These are phyloP conservation scores for Teinopalpus imperialis DNA, from an alignment of 2,888 invertebrate genomes.

Conservation along the genomic window DNA sequence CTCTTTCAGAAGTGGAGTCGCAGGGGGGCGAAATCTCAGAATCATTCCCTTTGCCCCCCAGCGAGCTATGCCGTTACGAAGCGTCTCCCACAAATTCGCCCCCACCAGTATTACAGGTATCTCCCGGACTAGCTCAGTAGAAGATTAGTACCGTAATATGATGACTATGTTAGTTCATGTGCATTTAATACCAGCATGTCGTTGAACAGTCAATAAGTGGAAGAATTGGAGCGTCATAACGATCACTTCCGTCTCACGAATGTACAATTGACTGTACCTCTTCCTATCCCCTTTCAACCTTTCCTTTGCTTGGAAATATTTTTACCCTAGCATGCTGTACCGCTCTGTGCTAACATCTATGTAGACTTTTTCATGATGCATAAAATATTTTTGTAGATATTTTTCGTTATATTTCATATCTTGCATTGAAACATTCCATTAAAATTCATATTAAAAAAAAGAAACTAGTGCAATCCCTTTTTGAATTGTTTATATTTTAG, in stretches of 20 bases:
- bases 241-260: conserved; percentile 29
- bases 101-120: conserved; percentile 59
- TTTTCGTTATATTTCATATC: conserved; percentile 5
- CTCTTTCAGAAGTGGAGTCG: conserved; percentile 34
- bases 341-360: conserved; percentile 60
- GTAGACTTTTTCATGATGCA: conserved; percentile 7
- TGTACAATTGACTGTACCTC: conserved; percentile 37
- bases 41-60: conserved; percentile 43
- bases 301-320: conserved; percentile 35
- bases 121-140: conserved; percentile 66
- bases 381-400: conserved; percentile 16
- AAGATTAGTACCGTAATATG: conserved; percentile 66
- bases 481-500: not conserved
- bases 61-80: conserved; percentile 35
- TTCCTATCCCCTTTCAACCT: conserved; percentile 35
- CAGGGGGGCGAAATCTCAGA: conserved; percentile 32
- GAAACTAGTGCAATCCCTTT: too few species aligned
- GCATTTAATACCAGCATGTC: conserved; percentile 69
- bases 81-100: conserved; percentile 29
- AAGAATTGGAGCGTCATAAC: conserved; percentile 47
- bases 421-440: not conserved
- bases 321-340: conserved; percentile 31
- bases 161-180: conserved; percentile 65
- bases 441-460: not conserved
- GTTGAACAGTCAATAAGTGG: conserved; percentile 59